Evolutionary conservation across 2,888 invertebrate species (phyloP).

Genomic region (Cheilosia impressa): DNA sequence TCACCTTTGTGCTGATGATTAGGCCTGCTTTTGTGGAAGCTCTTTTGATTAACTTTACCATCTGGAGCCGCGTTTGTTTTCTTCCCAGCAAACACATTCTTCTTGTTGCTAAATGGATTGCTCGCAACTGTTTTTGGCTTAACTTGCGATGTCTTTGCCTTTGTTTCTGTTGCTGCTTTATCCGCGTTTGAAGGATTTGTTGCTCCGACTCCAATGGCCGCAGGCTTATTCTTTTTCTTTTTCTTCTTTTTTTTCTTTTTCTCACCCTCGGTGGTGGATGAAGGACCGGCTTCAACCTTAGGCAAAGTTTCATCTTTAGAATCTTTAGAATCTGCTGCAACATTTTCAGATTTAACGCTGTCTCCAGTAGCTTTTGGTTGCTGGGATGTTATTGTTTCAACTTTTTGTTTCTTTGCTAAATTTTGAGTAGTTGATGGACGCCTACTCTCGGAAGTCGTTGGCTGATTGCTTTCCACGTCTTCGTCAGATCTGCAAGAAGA

Average conservation of each 20-base stretch:
- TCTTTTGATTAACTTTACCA: slow-evolving; percentile 73
- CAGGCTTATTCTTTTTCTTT: slow-evolving; percentile 69
- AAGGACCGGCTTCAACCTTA: slow-evolving; percentile 42
- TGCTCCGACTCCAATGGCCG: background rate
- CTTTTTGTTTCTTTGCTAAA: slow-evolving; percentile 16
- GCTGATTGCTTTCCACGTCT: slow-evolving; percentile 75
- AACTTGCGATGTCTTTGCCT: background rate
- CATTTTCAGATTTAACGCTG: slow-evolving; percentile 37
- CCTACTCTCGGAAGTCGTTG: background rate
- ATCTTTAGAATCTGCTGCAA: slow-evolving; percentile 18
- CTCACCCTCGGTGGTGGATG: slow-evolving; percentile 45
- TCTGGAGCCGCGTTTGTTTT: slow-evolving; percentile 21
- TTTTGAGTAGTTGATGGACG: background rate
- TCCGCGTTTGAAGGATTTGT: background rate
- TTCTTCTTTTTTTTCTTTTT: slow-evolving; percentile 74
- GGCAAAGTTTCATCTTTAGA: background rate
- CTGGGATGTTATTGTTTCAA: slow-evolving; percentile 37
- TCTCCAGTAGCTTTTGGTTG: background rate
- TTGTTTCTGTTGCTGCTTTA: background rate
- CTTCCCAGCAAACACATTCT: background rate
- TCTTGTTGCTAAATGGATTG: slow-evolving; percentile 76
- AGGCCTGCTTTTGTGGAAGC: slow-evolving; percentile 75
- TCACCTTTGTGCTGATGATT: slow-evolving; percentile 58
- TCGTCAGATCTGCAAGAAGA: slow-evolving; percentile 80
- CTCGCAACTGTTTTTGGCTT: slow-evolving; percentile 30